Conservation (phyloP, 2,797 vertebrate species). For the Sebastiscus albofasciatus region DNA sequence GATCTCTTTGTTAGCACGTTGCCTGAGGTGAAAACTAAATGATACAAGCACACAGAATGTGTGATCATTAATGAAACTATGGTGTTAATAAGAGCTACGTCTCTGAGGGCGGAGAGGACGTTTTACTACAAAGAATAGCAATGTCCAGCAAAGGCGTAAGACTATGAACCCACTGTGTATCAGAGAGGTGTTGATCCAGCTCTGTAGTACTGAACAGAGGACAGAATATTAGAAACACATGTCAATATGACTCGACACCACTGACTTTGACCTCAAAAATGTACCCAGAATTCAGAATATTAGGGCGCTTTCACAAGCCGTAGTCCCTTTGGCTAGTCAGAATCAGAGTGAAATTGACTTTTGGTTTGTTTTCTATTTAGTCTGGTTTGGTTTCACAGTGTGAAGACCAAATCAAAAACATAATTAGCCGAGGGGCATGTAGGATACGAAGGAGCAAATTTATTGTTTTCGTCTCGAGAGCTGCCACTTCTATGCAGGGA, state of each 20-base stretch:
- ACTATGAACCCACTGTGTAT: background rate
- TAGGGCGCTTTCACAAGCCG: background rate
- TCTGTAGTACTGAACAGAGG: background rate
- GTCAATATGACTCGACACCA: background rate
- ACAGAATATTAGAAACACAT: background rate
- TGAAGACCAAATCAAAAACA: no score
- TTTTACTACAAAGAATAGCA: background rate
- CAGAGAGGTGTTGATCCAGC: background rate
- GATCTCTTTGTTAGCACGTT: background rate
- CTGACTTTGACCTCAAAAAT: background rate
- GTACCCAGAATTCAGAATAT: background rate
- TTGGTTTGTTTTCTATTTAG: no score
- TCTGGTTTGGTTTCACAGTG: no score
- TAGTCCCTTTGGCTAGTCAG: no score
- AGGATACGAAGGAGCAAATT: no score
- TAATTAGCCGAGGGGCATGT: no score
- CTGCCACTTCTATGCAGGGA: no score
- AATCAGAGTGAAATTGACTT: no score
- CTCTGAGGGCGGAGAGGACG: background rate
- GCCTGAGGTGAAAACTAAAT: slow-evolving; percentile 24
- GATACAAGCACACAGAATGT: slow-evolving; percentile 4
- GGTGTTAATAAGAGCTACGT: slow-evolving; percentile 31
- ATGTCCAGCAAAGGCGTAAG: background rate
- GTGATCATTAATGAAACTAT: slow-evolving; percentile 39
- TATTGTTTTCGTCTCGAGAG: no score